A percentile compares a stretch with the other conserved stretches of the same genome.
Conservation (phyloP, 1,140 invertebrate genomes). For the Chlorops oryzae region DNA sequence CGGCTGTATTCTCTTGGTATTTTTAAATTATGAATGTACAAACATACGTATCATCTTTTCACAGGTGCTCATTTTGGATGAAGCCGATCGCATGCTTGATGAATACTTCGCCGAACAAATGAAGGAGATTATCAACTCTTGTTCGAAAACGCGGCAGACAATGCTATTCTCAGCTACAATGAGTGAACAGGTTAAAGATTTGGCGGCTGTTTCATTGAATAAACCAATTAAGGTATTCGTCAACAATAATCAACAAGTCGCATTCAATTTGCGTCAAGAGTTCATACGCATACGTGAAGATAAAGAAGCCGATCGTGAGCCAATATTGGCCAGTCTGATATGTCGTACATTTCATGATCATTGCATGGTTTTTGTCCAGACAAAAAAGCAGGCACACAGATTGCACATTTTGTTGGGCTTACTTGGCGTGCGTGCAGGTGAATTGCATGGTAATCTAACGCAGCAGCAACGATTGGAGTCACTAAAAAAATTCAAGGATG, state of each 20-base stretch:
- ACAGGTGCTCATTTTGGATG: slow-evolving; percentile 44
- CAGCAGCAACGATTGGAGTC: slow-evolving; percentile 88
- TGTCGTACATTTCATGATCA: slow-evolving; percentile 89
- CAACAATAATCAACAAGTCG: slow-evolving; percentile 92
- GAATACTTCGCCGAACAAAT: slow-evolving; percentile 98
- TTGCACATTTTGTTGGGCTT: slow-evolving; percentile 86
- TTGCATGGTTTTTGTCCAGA: slow-evolving; percentile 92
- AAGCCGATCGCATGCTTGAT: slow-evolving; percentile 78
- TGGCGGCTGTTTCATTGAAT: slow-evolving; percentile 84
- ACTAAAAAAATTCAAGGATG: slow-evolving; percentile 82
- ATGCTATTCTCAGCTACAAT: slow-evolving; percentile 98
- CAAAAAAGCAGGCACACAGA: slow-evolving; percentile 88
- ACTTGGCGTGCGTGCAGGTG: slow-evolving; percentile 77
- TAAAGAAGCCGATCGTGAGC: slow-evolving; percentile 83
- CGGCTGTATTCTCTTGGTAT: no score
- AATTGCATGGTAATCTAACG: slow-evolving; percentile 92
- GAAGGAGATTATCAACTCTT: slow-evolving; percentile 91
- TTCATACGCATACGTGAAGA: slow-evolving; percentile 80
- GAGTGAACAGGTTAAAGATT: slow-evolving; percentile 92
- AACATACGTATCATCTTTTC: neutral
- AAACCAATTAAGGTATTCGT: slow-evolving; percentile 92
- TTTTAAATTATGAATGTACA: neutral
- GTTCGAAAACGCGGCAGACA: slow-evolving; percentile 88
- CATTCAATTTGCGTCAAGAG: slow-evolving; percentile 91
- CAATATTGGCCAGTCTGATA: slow-evolving; percentile 83